A percentile compares a stretch with the other conserved stretches of the same genome.
Evolutionary conservation across 23 tunicate genomes (phyloP).

Genomic region (Styela plicata): DNA sequence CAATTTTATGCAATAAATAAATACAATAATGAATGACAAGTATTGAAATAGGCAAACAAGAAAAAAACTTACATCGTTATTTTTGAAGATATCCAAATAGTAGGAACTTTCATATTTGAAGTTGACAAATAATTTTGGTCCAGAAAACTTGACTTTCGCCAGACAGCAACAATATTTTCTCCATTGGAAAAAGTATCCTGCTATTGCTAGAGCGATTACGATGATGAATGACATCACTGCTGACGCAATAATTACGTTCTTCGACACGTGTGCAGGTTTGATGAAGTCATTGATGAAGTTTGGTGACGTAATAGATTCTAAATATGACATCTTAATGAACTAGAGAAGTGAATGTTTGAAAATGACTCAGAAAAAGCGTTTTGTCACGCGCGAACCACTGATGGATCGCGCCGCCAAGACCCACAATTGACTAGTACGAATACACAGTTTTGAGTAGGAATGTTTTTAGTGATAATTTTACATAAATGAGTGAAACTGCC

Average conservation of each 20-base stretch:
- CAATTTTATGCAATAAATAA: too few relatives aligned
- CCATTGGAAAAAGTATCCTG: slow-evolving; percentile 7
- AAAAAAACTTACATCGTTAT: neutral
- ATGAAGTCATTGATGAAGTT: neutral
- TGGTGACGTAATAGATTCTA: neutral
- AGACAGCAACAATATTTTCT: neutral
- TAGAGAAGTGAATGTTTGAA: neutral
- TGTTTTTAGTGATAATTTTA: too few relatives aligned
- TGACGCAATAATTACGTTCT: slow-evolving; percentile 4
- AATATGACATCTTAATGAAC: neutral
- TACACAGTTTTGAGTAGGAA: too few relatives aligned
- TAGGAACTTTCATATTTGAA: neutral
- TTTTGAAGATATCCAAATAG: neutral
- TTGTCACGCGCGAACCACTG: too few relatives aligned
- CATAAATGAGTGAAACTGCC: too few relatives aligned
- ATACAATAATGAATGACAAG: too few relatives aligned
- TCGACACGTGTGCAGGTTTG: neutral
- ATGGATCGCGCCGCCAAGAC: too few relatives aligned
- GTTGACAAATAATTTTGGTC: neutral
- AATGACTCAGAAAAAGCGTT: too few relatives aligned
- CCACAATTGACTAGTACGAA: too few relatives aligned
- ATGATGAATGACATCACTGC: slow-evolving; percentile 8
- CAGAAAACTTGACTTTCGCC: neutral
- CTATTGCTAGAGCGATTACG: slow-evolving; percentile 1
- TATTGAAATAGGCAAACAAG: too few relatives aligned